A percentile compares a stretch with the other conserved stretches of the same genome.
Evolutionary conservation across 2,888 invertebrate genomes (phyloP).

Genomic region (Tenthredo amoena): DNA sequence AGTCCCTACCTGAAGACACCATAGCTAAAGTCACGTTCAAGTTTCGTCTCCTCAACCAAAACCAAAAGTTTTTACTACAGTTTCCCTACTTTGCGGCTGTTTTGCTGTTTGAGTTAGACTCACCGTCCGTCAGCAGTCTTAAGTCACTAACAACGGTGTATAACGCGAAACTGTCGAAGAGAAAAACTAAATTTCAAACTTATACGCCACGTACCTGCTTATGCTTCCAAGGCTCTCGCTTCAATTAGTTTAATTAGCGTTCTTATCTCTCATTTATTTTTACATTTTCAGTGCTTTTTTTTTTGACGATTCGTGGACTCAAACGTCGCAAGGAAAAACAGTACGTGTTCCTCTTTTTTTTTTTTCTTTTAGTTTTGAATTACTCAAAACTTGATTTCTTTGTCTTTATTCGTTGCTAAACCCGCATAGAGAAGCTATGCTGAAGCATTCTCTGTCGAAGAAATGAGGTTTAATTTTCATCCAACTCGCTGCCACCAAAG

Average conservation of each 20-base stretch:
- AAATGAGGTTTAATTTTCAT: neutral
- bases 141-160: conserved; percentile 3
- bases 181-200: neutral
- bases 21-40: neutral
- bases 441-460: neutral
- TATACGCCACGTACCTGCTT: neutral
- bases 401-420: neutral
- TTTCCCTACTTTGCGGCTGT: neutral
- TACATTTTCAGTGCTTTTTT: neutral
- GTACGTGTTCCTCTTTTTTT: neutral
- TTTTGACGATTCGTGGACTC: neutral
- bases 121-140: neutral
- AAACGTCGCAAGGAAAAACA: no score
- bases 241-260: conserved; percentile 5
- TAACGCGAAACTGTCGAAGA: neutral
- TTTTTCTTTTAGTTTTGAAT: neutral
- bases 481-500: neutral
- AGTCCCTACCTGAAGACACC: neutral
- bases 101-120: neutral
- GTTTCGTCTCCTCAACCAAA: neutral
- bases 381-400: neutral
- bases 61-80: conserved; percentile 14
- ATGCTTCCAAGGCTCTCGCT: neutral
- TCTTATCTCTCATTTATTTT: conserved; percentile 7
- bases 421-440: neutral